These are phyloP conservation scores for Cherax destructor DNA, from an alignment of 1,140 invertebrate genomes.

Conservation along the genomic window DNA sequence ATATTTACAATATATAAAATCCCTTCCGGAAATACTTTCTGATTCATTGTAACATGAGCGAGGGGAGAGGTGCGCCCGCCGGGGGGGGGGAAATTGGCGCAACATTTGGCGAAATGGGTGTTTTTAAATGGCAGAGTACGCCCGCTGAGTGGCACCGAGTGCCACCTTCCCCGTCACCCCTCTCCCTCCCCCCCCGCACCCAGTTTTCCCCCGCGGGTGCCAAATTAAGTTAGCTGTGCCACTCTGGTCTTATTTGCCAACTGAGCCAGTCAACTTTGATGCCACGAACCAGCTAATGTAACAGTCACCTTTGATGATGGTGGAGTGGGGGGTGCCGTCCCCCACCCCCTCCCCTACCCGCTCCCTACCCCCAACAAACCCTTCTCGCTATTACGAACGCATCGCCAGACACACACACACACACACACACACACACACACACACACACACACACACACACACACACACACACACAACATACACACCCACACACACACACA, in stretches of 20 bases:
- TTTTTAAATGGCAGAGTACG: conserved; percentile 8
- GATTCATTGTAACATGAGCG: background rate
- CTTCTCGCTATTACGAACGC: background rate
- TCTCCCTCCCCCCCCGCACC: too few relatives aligned
- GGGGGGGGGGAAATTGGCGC: too few relatives aligned
- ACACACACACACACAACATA: too few relatives aligned
- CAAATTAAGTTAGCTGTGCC: conserved; percentile 55
- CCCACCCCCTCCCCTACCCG: background rate
- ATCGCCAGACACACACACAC: background rate
- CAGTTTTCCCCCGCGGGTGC: conserved; percentile 46
- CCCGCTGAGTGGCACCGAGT: conserved; percentile 47
- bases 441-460: too few relatives aligned
- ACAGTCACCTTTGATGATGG: conserved; percentile 41
- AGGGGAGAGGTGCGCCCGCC: background rate
- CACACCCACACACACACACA: too few relatives aligned
- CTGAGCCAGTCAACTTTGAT: conserved; percentile 59
- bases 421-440: too few relatives aligned
- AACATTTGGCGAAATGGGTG: background rate
- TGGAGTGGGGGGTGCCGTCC: background rate
- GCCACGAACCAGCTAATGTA: conserved; percentile 43
- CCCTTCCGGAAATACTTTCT: background rate
- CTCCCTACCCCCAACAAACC: background rate
- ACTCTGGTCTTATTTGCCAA: conserved; percentile 62
- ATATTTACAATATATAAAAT: too few relatives aligned
- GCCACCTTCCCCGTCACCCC: background rate